Conservation (phyloP, 2,797 vertebrate species). For the Tachyglossus aculeatus region DNA sequence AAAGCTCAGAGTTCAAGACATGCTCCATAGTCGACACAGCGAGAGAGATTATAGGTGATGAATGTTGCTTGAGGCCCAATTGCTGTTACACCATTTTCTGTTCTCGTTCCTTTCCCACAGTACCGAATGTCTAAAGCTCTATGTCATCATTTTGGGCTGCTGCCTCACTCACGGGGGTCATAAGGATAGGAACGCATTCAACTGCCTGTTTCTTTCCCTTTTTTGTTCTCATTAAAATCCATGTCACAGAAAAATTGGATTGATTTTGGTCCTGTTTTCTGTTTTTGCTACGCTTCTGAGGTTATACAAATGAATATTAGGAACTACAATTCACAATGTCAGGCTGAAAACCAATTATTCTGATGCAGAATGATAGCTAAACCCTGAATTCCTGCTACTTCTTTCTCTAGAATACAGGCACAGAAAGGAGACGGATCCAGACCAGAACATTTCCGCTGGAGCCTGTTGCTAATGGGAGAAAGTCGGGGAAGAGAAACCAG, state of each 20-base stretch:
- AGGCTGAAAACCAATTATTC: conserved; percentile 30
- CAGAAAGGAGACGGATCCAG: no score
- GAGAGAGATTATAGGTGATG: conserved; percentile 2
- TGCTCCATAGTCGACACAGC: rapidly evolving
- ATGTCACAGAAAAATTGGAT: background rate
- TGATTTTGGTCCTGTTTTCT: background rate
- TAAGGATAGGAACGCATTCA: background rate
- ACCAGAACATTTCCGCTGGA: no score
- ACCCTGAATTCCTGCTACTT: background rate
- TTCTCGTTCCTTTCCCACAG: background rate
- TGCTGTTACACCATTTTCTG: background rate
- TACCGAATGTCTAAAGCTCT: background rate
- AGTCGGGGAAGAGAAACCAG: no score
- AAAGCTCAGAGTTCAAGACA: background rate
- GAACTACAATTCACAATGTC: background rate
- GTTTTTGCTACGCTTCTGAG: conserved; percentile 20
- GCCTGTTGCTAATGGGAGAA: no score
- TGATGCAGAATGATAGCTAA: background rate
- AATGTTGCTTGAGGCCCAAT: background rate
- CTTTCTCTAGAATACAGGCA: background rate
- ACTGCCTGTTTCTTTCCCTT: background rate
- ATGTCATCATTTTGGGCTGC: background rate
- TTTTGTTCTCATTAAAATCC: conserved; percentile 20
- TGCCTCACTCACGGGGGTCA: conserved; percentile 21
- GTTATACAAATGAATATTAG: conserved; percentile 26